Conservation (phyloP, 1,140 invertebrate species). For the Galleria mellonella region DNA sequence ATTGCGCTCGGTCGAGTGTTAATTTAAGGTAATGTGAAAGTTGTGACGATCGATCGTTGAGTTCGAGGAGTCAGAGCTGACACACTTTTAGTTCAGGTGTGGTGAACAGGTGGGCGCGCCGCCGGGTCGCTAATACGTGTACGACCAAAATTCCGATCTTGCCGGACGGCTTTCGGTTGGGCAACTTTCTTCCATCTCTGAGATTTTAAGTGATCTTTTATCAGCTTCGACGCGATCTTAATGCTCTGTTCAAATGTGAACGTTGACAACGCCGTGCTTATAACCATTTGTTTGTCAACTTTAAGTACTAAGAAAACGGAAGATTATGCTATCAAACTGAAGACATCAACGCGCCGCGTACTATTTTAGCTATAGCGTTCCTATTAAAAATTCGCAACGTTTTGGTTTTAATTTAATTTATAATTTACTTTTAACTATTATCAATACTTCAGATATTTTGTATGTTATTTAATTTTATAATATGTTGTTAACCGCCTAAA, state of each 20-base stretch:
- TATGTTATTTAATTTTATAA: no score
- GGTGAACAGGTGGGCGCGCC: slow-evolving; percentile 57
- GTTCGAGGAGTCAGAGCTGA: slow-evolving; percentile 62
- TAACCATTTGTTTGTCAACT: background rate
- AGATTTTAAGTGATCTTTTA: slow-evolving; percentile 7
- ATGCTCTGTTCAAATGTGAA: slow-evolving; percentile 2
- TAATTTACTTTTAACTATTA: no score
- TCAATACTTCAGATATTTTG: no score
- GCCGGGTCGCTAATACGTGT: slow-evolving; percentile 33
- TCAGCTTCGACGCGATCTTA: background rate
- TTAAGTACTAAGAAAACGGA: slow-evolving; percentile 19
- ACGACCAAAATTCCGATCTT: slow-evolving; percentile 65
- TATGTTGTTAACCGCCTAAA: no score
- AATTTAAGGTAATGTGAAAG: slow-evolving; percentile 72
- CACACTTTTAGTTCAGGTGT: slow-evolving; percentile 68
- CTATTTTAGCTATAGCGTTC: background rate
- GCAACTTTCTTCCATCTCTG: slow-evolving; percentile 57
- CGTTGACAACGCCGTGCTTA: no score
- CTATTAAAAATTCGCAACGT: slow-evolving; percentile 10
- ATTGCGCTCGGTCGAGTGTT: slow-evolving; percentile 36
- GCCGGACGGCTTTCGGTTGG: slow-evolving; percentile 53
- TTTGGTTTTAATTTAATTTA: no score
- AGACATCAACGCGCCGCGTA: slow-evolving; percentile 64
- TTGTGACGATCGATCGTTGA: slow-evolving; percentile 56
- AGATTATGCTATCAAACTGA: slow-evolving; percentile 32